Conservation (phyloP, 2,888 invertebrate genomes). For the Latrodectus hesperus region DNA sequence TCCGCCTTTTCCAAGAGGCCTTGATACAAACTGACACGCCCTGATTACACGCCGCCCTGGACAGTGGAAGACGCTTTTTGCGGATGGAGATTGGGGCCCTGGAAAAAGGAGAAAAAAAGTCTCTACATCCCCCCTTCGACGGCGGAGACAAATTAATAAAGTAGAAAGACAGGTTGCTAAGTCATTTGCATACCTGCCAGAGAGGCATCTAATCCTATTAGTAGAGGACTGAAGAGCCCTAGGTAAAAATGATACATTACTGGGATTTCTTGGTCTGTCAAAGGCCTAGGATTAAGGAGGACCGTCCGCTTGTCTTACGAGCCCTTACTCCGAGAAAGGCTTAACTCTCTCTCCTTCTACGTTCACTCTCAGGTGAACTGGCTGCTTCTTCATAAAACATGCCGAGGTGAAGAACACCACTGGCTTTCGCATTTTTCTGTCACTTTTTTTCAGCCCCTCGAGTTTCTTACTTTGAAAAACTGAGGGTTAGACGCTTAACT, state of each 20-base stretch:
- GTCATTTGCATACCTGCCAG: conserved; percentile 70
- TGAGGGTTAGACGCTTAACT: conserved; percentile 61
- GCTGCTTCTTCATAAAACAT: conserved; percentile 63
- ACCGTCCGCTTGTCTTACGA: conserved; percentile 60
- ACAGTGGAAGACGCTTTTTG: conserved; percentile 64
- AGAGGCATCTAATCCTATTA: conserved; percentile 66
- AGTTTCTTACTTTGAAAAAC: conserved; percentile 42
- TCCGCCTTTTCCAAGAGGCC: conserved; percentile 64
- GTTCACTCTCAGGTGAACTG: conserved; percentile 38
- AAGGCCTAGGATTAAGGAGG: conserved; percentile 64
- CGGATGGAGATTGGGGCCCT: conserved; percentile 52
- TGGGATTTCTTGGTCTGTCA: conserved; percentile 69
- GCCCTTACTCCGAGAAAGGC: conserved; percentile 54
- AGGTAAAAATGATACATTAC: conserved; percentile 70
- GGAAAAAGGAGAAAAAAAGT: conserved; percentile 38
- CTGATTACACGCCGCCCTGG: conserved; percentile 67
- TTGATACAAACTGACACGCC: conserved; percentile 69
- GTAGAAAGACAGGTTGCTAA: conserved; percentile 70
- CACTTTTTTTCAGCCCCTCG: conserved; percentile 10
- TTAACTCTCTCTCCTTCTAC: conserved; percentile 38
- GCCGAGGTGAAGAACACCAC: conserved; percentile 58
- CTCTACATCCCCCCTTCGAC: conserved; percentile 30
- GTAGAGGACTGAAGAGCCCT: conserved; percentile 58
- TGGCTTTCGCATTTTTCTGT: conserved; percentile 19
- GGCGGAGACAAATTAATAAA: conserved; percentile 70